Percentiles rank a stretch among this genome's conserved stretches.
phyloP scores from a whole-genome alignment of 2,888 invertebrate species.

The Lasioglossum oenotherae region DNA sequence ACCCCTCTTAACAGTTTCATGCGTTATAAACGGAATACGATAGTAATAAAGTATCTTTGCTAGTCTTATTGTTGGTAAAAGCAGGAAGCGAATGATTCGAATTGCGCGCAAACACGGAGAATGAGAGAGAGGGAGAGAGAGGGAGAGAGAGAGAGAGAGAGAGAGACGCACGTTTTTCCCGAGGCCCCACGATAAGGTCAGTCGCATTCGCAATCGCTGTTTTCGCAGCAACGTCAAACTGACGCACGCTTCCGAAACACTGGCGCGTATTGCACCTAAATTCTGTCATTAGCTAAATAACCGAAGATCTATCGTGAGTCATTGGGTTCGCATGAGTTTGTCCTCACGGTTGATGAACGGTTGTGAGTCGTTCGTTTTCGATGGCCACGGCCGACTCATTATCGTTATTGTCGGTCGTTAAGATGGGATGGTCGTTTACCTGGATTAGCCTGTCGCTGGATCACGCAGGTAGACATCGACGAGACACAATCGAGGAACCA shows the following conservation, averaged over 20 bases:
- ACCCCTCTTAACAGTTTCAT: not conserved
- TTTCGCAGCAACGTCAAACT: not conserved
- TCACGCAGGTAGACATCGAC: not conserved
- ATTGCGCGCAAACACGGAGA: not conserved
- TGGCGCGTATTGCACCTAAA: not conserved
- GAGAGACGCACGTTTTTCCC: not conserved
- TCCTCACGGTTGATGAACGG: not conserved
- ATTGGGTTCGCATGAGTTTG: not conserved
- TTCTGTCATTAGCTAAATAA: conserved; percentile 15
- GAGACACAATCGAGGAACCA: conserved; percentile 57
- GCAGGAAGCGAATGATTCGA: not conserved
- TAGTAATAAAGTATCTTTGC: not conserved
- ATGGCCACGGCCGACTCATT: not conserved
- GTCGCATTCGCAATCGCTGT: not conserved
- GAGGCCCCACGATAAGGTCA: not conserved
- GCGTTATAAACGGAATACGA: not conserved
- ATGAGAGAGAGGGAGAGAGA: not conserved
- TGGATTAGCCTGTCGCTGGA: conserved; percentile 39
- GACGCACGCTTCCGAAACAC: not conserved
- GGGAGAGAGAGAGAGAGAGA: too few relatives aligned
- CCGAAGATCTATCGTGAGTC: not conserved
- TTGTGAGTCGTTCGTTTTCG: not conserved
- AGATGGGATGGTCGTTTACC: conserved; percentile 53
- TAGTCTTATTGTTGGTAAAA: not conserved
- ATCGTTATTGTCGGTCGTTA: conserved; percentile 47